phyloP scores from a whole-genome alignment of 2,888 invertebrate genomes.

The Neocrepidodera transversa region DNA sequence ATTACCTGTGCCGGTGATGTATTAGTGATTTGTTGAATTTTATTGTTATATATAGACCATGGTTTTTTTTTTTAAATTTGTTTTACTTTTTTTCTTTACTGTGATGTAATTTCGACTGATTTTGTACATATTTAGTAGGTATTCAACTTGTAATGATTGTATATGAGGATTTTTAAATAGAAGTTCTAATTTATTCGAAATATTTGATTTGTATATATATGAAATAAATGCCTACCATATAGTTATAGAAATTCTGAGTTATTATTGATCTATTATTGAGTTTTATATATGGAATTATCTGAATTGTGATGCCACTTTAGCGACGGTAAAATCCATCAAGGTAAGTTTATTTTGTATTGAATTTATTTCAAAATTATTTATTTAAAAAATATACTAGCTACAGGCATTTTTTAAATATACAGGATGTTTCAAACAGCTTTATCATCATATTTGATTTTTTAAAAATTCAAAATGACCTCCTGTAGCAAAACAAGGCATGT shows the following conservation, averaged over 20 bases:
- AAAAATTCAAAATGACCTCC: no score
- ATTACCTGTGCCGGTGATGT: conserved; percentile 75
- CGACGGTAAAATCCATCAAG: no score
- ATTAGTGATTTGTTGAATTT: conserved; percentile 59
- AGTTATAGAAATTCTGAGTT: conserved; percentile 4
- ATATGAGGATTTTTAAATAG: conserved; percentile 30
- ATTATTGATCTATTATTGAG: neutral
- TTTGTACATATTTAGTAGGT: conserved; percentile 38
- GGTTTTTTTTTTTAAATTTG: no score
- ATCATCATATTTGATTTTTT: no score
- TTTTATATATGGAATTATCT: no score
- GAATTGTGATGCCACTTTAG: no score
- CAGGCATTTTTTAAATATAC: no score
- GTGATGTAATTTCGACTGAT: conserved; percentile 46
- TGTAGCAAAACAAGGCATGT: no score
- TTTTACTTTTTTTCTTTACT: conserved; percentile 34
- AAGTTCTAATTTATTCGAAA: conserved; percentile 38
- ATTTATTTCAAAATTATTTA: no score
- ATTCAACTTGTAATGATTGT: conserved; percentile 14
- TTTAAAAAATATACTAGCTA: no score
- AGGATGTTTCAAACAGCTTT: no score
- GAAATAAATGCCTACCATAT: conserved; percentile 12
- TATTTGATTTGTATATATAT: conserved; percentile 1
- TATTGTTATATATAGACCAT: conserved; percentile 25
- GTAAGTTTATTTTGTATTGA: no score